Base-by-base conservation (phyloP, 2,797 vertebrate species). In the Potorous gilbertii region DNA sequence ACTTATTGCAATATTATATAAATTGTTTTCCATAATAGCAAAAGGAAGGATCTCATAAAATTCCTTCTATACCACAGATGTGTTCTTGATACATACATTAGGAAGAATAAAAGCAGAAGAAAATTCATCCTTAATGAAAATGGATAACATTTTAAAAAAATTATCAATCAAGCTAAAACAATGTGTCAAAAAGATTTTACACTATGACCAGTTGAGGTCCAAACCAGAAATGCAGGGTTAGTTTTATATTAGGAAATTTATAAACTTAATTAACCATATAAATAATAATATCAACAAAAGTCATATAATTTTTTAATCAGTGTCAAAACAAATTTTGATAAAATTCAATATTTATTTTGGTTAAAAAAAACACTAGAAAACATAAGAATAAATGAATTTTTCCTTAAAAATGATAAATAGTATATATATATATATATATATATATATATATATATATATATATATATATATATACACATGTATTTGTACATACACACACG, bases 221-320 rank as follows among this genome's bases (percentile, higher is more conserved):
- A 87, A 9, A 40, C 2, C 0, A 21, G 5, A 9, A 74, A 40
- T 40, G 0, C 12, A 9, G 5, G 21, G 11, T 0, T 87, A 14
- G 21, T 46, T 87, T 87, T 50, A 87, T 87, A 27, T 27, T 50
- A 50, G 21, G 40, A 87, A 27, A 50, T 46, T 46, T 87, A 46
- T 3, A 46, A 81, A 46, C n/a, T 18, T 81, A 46, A 87, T 87
- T 50, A 74, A 40, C 16, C 18, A 10, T 40, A 50, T 27, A 27
- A 10, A 50, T 74, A 87, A 50, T 8, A 87, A 11, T 27, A 87
- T 87, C 74, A 27, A 50, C 21, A 46, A 24, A 81, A 87, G 24
- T 27, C 10, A 87, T 87, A 46, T 46, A 46, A 81, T 46, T 16
- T 24, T 46, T 87, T 24, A 46, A 46, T 27, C 11, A 21, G 27